Evolutionary conservation across 2,113 vertebrate species (phyloP).

Genomic region (Ciconia stormi): DNA sequence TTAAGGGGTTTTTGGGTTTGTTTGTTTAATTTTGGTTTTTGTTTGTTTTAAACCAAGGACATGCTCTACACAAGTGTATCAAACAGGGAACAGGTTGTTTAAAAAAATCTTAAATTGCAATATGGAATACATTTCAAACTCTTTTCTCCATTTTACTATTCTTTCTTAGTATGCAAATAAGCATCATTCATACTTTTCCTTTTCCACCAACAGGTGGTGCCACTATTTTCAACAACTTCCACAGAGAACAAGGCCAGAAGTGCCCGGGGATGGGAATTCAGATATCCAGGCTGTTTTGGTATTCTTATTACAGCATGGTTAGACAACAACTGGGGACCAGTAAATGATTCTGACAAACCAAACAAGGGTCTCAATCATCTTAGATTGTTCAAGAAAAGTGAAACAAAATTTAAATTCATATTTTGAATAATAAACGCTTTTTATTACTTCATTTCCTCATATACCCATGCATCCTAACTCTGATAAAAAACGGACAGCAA

Average conservation of each 20-base stretch:
- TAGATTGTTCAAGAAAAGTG: rapidly evolving
- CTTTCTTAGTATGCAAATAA: background rate
- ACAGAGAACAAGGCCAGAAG: background rate
- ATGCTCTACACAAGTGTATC: background rate
- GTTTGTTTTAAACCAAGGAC: background rate
- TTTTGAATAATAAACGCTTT: background rate
- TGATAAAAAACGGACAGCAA: background rate
- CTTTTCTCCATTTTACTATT: background rate
- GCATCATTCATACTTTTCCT: background rate
- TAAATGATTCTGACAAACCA: background rate
- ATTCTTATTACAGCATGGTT: background rate
- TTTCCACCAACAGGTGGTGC: background rate
- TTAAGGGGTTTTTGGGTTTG: background rate
- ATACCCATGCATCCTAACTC: background rate
- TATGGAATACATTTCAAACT: background rate
- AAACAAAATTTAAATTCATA: background rate
- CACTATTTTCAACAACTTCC: background rate
- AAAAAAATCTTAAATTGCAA: background rate
- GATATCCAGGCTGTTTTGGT: background rate
- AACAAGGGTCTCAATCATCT: background rate
- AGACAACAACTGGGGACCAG: background rate
- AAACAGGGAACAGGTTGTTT: background rate
- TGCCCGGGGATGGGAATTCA: background rate
- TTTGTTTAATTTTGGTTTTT: background rate
- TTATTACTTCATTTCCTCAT: background rate